Base-by-base conservation (phyloP, 1,140 invertebrate species). In the Drosophila miranda region DNA sequence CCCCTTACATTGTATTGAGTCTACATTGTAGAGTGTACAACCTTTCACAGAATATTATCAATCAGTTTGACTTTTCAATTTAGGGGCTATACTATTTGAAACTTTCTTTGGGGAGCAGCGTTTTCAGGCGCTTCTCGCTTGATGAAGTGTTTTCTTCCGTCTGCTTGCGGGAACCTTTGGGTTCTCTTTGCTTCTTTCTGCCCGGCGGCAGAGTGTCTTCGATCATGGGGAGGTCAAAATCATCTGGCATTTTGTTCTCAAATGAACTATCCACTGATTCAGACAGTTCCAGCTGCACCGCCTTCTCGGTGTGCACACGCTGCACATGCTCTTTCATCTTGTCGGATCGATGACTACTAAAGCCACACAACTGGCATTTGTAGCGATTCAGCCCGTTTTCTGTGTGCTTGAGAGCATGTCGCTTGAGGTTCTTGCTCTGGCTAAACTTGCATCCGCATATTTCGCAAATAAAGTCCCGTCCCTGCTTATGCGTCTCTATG, bases 401-500 rank as follows among this genome's bases (percentile, higher is more conserved):
- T 0, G 87, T 90, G 57, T 93, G 92, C 61, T 92, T 91, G 0
- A 91, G 58, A 3, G 92, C 91, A 60, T 93, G 92, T 0, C 92
- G 86, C n/a, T 92, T 91, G 14, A 93, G 75, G 64, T 92, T 92
- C 63, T 92, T 92, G 60, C 88, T 91, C 45, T 92, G 90, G 26
- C 92, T 92, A 56, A 93, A 93, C 49, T 92, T 91, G 30, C 91
- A 91, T 13, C 92, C 92, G 57, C 92, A 93, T 16, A 93, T 81
- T 60, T 93, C 92, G 56, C 92, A 93, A 30, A 92, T 92, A 62
- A 92, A 92, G 49, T 93, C 93, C 6, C 89, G 69, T 16, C 93
- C 93, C 62, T 93, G 92, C 3, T 92, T 93, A 58, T 94, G 93
- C 0, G 93, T 94, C 34, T 92, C 82, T 53, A 93, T 92, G 66